These are phyloP conservation scores for Pygocentrus nattereri DNA, from an alignment of 2,797 vertebrate genomes.

Conservation along the genomic window DNA sequence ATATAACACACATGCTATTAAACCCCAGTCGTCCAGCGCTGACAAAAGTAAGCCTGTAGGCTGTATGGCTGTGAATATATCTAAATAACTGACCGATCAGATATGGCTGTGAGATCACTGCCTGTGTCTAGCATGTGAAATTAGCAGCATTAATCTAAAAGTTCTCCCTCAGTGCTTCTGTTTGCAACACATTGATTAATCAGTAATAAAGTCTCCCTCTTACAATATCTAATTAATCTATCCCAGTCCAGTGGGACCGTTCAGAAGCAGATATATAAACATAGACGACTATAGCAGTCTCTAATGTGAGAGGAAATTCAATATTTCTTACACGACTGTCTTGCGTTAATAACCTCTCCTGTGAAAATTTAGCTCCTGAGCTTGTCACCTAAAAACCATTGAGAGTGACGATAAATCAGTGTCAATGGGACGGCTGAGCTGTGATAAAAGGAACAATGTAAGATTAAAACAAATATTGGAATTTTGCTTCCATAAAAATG, in stretches of 20 bases:
- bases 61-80: not conserved
- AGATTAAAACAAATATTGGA: not conserved
- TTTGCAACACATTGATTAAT: slow-evolving; percentile 29
- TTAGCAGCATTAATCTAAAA: slow-evolving; percentile 26
- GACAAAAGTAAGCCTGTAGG: slow-evolving; percentile 14
- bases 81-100: slow-evolving; percentile 20
- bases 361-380: slow-evolving; percentile 34
- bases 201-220: slow-evolving; percentile 19
- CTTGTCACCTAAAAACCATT: slow-evolving; percentile 22
- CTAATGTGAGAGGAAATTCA: slow-evolving; percentile 33
- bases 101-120: slow-evolving; percentile 21
- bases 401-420: slow-evolving; percentile 16
- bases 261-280: slow-evolving; percentile 9
- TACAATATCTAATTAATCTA: slow-evolving; percentile 42
- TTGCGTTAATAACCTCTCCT: slow-evolving; percentile 29
- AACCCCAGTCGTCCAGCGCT: not conserved
- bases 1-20: slow-evolving; percentile 34
- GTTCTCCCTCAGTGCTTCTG: not conserved
- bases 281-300: slow-evolving; percentile 20
- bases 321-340: slow-evolving; percentile 33
- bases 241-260: slow-evolving; percentile 25
- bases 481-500: not conserved
- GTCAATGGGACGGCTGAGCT: slow-evolving; percentile 12
- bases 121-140: slow-evolving; percentile 5
- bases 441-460: slow-evolving; percentile 21